These are phyloP conservation scores for Drosophila pallidifrons DNA, from an alignment of 1,140 invertebrate species.

Conservation along the genomic window DNA sequence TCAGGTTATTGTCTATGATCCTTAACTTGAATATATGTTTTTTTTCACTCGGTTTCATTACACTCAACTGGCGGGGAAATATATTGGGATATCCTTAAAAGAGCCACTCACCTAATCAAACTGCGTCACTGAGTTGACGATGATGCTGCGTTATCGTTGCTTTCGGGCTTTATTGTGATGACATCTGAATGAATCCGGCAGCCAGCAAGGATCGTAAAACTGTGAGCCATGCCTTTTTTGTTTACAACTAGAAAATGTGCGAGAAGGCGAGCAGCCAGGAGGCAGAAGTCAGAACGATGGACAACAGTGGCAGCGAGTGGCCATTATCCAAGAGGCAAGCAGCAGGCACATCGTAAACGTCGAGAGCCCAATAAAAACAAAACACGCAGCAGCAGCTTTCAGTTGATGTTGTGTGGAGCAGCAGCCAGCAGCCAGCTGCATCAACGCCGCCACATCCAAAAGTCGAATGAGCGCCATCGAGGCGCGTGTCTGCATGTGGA, in stretches of 20 bases:
- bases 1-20: not conserved
- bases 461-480: slow-evolving; percentile 70
- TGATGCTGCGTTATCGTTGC: slow-evolving; percentile 13
- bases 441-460: slow-evolving; percentile 64
- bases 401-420: not conserved
- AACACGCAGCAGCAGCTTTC: not conserved
- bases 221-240: slow-evolving; percentile 42
- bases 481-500: slow-evolving; percentile 61
- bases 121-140: slow-evolving; percentile 37
- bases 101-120: slow-evolving; percentile 67
- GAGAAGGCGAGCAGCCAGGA: slow-evolving; percentile 1
- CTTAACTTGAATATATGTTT: slow-evolving; percentile 4
- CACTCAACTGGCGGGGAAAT: slow-evolving; percentile 22
- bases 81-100: slow-evolving; percentile 36
- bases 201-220: slow-evolving; percentile 49
- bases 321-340: slow-evolving; percentile 42
- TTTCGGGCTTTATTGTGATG: slow-evolving; percentile 63
- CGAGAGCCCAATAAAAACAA: slow-evolving; percentile 55
- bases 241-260: slow-evolving; percentile 57
- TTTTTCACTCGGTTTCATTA: slow-evolving; percentile 28
- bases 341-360: slow-evolving; percentile 63
- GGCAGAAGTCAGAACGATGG: not conserved
- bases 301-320: slow-evolving; percentile 5
- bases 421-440: slow-evolving; percentile 50
- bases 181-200: slow-evolving; percentile 38